Evolutionary conservation across 2,888 invertebrate genomes (phyloP), one percentile per base, ranked within the genome.

Genomic region (Alitta virens): DNA sequence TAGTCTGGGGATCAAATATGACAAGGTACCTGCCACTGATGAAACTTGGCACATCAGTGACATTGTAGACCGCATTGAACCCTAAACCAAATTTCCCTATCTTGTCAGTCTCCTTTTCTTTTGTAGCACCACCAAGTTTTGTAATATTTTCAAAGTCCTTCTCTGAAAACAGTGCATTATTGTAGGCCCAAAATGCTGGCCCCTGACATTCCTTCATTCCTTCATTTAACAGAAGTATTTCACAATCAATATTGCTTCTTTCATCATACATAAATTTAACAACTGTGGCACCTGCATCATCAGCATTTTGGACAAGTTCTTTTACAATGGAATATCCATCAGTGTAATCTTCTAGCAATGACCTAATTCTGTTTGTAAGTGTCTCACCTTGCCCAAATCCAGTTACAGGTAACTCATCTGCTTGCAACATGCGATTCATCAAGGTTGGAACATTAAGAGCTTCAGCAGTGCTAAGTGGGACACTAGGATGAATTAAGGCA

Each of bases 31-130:
- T 59, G 2, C 73, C 63, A 38, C 75, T 75, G 3, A 79, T 56
- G 46, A 78, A 75, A 50, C 75, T 75, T 1, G 79, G 79, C 3
- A 77, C 75, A 69, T 79, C 79, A 7, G 78, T 78, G 9, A 79
- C 50, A 57, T 79, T 79, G 63, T 79, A 79, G 14, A 79, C 78
- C 5, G 76, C 71, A 62, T 77, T 77, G 68, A 79, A 79, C 1
- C 79, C 79, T 5, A 77, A 69, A 3, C 77, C 77, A 72, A 77
- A 77, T 57, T 63, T 71, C 62, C 77, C 77, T 54, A 77, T 72
- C 60, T 77, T 77, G 3, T 73, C 70, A 23, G 42, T 49, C 23
- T 72, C 67, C 5, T 59, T 57, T 59, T 71, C 64, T 63, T 77
- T 77, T 2, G 76, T 77, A 24, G 72, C 75, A 9, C 73, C 76